These are phyloP conservation scores for Prietella phreatophila DNA, from an alignment of 2,113 vertebrate species.

Conservation along the genomic window DNA sequence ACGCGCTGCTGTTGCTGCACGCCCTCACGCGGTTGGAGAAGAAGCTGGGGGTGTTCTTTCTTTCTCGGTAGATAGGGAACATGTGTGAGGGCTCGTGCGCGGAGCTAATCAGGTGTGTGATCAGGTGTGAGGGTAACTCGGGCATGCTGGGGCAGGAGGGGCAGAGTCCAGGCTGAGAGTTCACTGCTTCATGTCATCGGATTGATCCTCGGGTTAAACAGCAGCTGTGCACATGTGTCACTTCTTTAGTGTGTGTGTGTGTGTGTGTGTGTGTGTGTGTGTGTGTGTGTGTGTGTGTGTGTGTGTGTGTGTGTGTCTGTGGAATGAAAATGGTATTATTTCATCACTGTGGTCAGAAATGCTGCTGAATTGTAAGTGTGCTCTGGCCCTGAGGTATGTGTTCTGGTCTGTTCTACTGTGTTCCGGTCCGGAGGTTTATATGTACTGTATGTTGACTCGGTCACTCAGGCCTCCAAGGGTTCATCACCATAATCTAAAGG, in stretches of 20 bases:
- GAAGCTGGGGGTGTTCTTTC: too few species aligned
- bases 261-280: too few species aligned
- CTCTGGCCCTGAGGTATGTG: background rate
- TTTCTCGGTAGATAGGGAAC: background rate
- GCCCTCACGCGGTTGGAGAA: too few species aligned
- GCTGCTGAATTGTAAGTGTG: background rate
- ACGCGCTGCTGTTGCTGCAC: too few species aligned
- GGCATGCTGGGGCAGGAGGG: background rate
- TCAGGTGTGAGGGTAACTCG: background rate
- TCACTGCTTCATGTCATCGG: too few species aligned
- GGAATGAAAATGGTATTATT: background rate
- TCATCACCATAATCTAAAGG: background rate
- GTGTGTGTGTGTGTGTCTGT: background rate
- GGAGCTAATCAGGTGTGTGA: background rate
- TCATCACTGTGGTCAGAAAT: background rate
- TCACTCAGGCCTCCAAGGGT: background rate
- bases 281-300: too few species aligned
- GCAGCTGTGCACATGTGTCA: too few species aligned
- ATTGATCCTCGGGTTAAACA: too few species aligned
- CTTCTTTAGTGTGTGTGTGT: too few species aligned
- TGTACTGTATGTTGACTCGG: background rate
- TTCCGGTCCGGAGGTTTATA: background rate
- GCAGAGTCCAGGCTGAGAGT: too few species aligned
- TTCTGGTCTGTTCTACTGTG: background rate
- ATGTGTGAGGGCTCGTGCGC: background rate